Conservation (phyloP, 2,888 invertebrate genomes). For the Lithodes maja region DNA sequence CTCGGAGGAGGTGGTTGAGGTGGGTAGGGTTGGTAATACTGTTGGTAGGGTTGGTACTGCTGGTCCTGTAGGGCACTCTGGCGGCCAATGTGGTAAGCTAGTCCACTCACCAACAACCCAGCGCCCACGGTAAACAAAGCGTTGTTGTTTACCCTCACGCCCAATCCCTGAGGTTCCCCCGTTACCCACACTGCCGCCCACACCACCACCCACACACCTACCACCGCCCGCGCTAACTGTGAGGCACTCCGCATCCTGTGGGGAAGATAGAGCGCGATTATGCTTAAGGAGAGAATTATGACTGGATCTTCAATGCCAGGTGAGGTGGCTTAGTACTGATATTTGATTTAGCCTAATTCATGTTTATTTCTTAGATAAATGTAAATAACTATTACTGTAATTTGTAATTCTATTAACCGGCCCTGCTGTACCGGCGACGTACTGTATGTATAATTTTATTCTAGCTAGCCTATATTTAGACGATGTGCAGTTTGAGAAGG, state of each 20-base stretch:
- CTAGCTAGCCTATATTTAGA: too few species aligned
- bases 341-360: neutral
- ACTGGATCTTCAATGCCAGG: too few species aligned
- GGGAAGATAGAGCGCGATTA: too few species aligned
- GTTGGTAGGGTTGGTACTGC: neutral
- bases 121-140: conserved; percentile 40
- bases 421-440: too few species aligned
- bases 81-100: conserved; percentile 41
- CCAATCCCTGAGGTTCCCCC: conserved; percentile 32
- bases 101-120: conserved; percentile 27
- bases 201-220: neutral
- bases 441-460: too few species aligned
- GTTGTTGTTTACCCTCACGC: conserved; percentile 40
- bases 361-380: neutral
- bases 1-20: neutral
- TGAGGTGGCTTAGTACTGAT: too few species aligned
- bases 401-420: too few species aligned
- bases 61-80: neutral
- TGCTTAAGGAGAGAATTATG: neutral
- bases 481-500: too few species aligned
- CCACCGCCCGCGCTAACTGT: neutral
- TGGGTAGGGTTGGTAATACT: neutral
- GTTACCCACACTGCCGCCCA: neutral
- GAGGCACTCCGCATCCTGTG: conserved; percentile 11
- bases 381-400: too few species aligned